A percentile compares a stretch with the other conserved stretches of the same genome.
Conservation (phyloP, 2,888 invertebrate species). For the Stictocephala bisonia region DNA sequence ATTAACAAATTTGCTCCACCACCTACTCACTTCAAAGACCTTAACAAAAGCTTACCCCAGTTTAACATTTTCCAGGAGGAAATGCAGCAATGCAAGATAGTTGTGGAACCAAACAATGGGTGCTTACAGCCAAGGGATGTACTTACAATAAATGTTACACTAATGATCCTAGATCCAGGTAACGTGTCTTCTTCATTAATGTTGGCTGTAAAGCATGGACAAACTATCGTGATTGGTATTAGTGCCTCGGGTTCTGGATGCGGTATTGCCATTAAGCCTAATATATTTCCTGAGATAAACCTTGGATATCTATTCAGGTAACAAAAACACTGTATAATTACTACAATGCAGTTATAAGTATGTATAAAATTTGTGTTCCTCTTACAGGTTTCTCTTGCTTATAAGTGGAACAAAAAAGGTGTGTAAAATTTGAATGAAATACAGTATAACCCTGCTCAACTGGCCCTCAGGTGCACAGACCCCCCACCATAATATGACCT, state of each 20-base stretch:
- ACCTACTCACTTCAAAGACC: too few species aligned
- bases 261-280: constrained; percentile 27
- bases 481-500: too few species aligned
- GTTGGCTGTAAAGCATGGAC: constrained; percentile 21
- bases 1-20: too few species aligned
- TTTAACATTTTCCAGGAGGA: constrained; percentile 17
- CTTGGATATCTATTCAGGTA: constrained; percentile 41
- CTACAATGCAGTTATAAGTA: too few species aligned
- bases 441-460: too few species aligned
- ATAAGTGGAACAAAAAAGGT: too few species aligned
- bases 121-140: neutral
- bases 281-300: constrained; percentile 36
- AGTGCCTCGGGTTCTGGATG: constrained; percentile 23
- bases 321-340: neutral
- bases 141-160: neutral
- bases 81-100: constrained; percentile 16
- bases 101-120: constrained; percentile 15
- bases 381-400: neutral
- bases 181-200: constrained; percentile 5
- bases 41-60: too few species aligned
- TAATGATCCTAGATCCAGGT: constrained; percentile 30
- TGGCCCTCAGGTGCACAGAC: too few species aligned
- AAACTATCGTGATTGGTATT: constrained; percentile 16
- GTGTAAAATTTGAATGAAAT: neutral
- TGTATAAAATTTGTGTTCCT: neutral